Percentiles rank a stretch among this genome's conserved stretches.
These are phyloP conservation scores for Calyptommatus sinebrachiatus DNA, from an alignment of 2,113 vertebrate genomes.

Conservation along the genomic window DNA sequence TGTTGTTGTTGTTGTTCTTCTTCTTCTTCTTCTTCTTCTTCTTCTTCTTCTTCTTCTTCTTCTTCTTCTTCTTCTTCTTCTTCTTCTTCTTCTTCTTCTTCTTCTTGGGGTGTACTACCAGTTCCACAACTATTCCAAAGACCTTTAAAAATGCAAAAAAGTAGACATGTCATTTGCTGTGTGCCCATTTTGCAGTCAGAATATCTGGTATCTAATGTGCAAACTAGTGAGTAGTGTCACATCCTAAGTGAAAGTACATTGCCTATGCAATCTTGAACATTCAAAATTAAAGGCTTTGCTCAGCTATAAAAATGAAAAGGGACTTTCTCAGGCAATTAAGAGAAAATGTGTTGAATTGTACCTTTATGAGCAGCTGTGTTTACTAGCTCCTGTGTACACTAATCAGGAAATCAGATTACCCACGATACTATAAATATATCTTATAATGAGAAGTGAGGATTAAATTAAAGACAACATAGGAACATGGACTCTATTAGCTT, in stretches of 20 bases:
- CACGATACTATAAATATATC: slow-evolving; percentile 56
- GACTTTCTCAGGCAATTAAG: slow-evolving; percentile 29
- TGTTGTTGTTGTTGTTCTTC: too few relatives aligned
- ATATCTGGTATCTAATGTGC: background rate
- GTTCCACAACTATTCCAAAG: background rate
- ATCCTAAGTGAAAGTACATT: background rate
- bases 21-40: too few relatives aligned
- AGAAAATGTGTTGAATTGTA: slow-evolving; percentile 48
- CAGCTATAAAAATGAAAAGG: slow-evolving; percentile 26
- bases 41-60: too few relatives aligned
- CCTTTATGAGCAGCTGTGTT: slow-evolving; percentile 50
- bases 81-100: too few relatives aligned
- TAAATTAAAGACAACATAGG: slow-evolving; percentile 53
- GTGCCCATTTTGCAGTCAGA: background rate
- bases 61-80: too few relatives aligned
- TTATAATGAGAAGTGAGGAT: slow-evolving; percentile 55
- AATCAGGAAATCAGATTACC: slow-evolving; percentile 56
- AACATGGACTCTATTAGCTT: slow-evolving; percentile 36
- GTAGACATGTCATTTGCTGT: too few relatives aligned
- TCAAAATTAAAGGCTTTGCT: slow-evolving; percentile 13
- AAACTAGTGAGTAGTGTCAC: background rate
- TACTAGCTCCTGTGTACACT: slow-evolving; percentile 13
- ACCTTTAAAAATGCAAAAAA: background rate
- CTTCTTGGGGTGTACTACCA: background rate
- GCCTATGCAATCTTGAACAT: background rate